Conservation (phyloP, 2,113 vertebrate genomes). For the Cryptomyrus ogoouensis region DNA sequence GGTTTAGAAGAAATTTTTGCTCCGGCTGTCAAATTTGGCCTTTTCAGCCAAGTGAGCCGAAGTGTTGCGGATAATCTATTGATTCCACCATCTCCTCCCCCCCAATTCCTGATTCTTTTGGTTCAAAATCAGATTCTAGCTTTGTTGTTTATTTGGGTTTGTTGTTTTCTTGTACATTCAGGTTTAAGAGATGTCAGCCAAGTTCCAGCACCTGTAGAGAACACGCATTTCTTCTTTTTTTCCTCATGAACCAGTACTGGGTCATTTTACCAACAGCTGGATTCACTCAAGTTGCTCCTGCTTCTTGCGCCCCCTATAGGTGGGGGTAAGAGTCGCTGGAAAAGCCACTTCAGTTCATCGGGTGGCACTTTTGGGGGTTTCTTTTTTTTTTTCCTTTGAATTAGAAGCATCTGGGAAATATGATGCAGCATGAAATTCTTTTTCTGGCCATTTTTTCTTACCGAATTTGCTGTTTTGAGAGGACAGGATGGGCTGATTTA, state of each 20-base stretch:
- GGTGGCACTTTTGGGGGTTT: background rate
- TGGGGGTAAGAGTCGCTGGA: background rate
- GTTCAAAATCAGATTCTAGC: background rate
- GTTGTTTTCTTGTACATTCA: background rate
- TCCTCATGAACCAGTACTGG: background rate
- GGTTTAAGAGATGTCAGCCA: background rate
- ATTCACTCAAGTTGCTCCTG: background rate
- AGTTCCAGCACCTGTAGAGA: background rate
- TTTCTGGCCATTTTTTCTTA: background rate
- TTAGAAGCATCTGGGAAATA: background rate
- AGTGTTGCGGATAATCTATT: constrained; percentile 15
- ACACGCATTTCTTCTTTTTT: background rate
- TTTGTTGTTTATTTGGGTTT: background rate
- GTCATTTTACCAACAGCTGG: background rate
- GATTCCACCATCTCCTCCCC: background rate
- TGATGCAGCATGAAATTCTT: background rate
- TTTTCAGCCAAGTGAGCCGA: constrained; percentile 1
- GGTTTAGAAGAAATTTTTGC: background rate
- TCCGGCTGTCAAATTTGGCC: constrained; percentile 12
- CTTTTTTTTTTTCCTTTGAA: background rate
- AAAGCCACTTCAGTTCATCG: background rate
- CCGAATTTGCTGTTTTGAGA: background rate
- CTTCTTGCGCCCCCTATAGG: background rate
- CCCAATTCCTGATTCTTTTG: background rate
- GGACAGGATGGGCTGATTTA: background rate